These are phyloP conservation scores for Pangasius larnaudii DNA, from an alignment of 2,797 vertebrate genomes.

Conservation along the genomic window DNA sequence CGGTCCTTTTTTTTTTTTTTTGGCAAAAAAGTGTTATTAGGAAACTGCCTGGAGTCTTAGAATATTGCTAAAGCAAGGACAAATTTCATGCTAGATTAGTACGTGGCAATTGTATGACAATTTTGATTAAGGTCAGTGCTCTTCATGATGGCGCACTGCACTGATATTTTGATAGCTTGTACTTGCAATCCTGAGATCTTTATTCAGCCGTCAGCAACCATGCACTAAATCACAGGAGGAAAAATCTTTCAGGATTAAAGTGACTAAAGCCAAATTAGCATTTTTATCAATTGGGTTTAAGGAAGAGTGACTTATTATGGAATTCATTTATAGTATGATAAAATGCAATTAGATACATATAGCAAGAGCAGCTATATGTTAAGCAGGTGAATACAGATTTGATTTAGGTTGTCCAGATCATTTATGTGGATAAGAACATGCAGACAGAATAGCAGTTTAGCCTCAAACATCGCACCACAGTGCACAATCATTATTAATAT, in stretches of 20 bases:
- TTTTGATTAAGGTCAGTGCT: conserved; percentile 75
- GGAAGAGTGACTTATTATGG: conserved; percentile 72
- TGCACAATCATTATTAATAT: conserved; percentile 68
- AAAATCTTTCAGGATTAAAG: background rate
- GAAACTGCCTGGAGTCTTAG: conserved; percentile 62
- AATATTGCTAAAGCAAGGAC: conserved; percentile 61
- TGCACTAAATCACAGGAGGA: conserved; percentile 48
- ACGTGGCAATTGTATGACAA: conserved; percentile 75
- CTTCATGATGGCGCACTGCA: conserved; percentile 65
- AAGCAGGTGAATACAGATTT: conserved; percentile 72
- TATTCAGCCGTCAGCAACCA: conserved; percentile 63
- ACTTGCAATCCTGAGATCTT: conserved; percentile 65
- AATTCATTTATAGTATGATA: conserved; percentile 76
- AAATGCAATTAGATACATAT: conserved; percentile 73
- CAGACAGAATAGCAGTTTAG: conserved; percentile 72
- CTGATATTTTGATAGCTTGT: conserved; percentile 70
- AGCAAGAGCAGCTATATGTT: conserved; percentile 71
- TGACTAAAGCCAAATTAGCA: conserved; percentile 72
- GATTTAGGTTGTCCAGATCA: conserved; percentile 77
- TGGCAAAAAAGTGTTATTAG: conserved; percentile 47
- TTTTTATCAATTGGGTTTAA: conserved; percentile 66
- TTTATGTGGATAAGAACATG: conserved; percentile 72
- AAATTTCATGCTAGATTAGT: conserved; percentile 77
- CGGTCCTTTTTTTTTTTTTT: conserved; percentile 26
- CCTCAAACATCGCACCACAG: conserved; percentile 60